Evolutionary conservation across 2,797 vertebrate species (phyloP), one percentile per base, ranked within the genome.

Genomic region (Emydoidea blandingii): DNA sequence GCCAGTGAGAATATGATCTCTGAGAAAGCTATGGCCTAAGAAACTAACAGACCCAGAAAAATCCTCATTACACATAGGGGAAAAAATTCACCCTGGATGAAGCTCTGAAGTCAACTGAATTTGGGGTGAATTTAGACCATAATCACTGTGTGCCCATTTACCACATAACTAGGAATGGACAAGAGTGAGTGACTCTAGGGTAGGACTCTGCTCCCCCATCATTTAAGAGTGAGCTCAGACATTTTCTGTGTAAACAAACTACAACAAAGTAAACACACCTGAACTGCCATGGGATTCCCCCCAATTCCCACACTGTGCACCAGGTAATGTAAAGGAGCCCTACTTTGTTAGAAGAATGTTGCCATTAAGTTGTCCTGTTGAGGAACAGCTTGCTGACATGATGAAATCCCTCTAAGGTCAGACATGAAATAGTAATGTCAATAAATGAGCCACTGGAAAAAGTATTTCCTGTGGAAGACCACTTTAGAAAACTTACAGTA

Each of bases 401-500:
- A 85, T 5, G 54, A 88, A 94, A 96, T 78, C 65, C 31, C 47
- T 37, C 9, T 76, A n/a, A 87, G 59, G 57, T 9, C 11, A 89
- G 57, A 1, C 27, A 52, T 79, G 23, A 74, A 83, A 95, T 93
- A 91, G 27, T 15, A 94, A 72, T 94, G 16, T 27, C 79, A 79
- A 84, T 81, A 54, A 54, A 76, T 3, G n/a, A 21, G 54, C 44
- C 81, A 78, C 65, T 1, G 56, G 68, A 52, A 57, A 88, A 41
- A 27, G 53, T 3, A 8, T 72, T 83, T 89, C 49, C 90, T 81
- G 59, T 85, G 44, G 92, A 93, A 87, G 78, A 93, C 44, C 19
- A 50, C 34, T 95, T 92, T 34, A 94, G 62, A 94, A 96, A 97
- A 91, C 29, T 34, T 74, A 86, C n/a, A 85, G 23, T 76, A 29